Evolutionary conservation across 2,113 vertebrate species (phyloP), one percentile per base, ranked within the genome.

Genomic region (Oreocharis arfaki): DNA sequence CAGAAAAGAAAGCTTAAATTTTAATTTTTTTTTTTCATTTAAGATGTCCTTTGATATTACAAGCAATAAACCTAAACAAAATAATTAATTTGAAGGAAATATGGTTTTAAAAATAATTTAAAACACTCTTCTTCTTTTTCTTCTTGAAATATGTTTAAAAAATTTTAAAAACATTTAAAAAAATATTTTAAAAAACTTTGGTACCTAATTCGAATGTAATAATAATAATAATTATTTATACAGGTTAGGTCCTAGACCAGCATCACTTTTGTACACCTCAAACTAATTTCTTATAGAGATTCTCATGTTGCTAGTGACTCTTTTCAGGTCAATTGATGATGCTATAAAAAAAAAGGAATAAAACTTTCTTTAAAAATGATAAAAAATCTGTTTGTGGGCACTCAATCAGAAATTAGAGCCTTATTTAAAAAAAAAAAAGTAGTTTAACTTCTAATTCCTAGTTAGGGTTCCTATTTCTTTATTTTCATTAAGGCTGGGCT

Each of bases 71-170:
- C 4, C 5, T 42, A 35, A 71, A 32, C 1, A 59, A 80, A 81
- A n/a, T 13, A 49, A 35, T 26, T 57, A 28, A 8, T 63, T 69
- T 68, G 19, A 46, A 80, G 8, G 52, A 65, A 74, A 74, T 4
- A 0, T 3, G 1, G 1, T 39, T 15, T 65, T 56, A 50, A 65
- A 81, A 70, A 41, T 19, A 0, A n/a, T 74, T 78, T 1, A 37
- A 82, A 65, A 4, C 0, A 12, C 33, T 44, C 4, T 68, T 52
- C 3, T 56, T 46, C 3, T 28, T 61, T 67, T 69, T 52, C 8
- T 39, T 81, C 30, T 75, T 49, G 33, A 71, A 79, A 61, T 61
- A 49, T 10, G 27, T 70, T 67, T 37, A 63, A 37, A 53, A n/a
- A 2, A 11, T 23, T 57, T 46, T 4, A 0, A 27, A 39, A 69